A percentile compares a stretch with the other conserved stretches of the same genome.
phyloP scores from a whole-genome alignment of 1,140 invertebrate species.

The Saccostrea glomerata region DNA sequence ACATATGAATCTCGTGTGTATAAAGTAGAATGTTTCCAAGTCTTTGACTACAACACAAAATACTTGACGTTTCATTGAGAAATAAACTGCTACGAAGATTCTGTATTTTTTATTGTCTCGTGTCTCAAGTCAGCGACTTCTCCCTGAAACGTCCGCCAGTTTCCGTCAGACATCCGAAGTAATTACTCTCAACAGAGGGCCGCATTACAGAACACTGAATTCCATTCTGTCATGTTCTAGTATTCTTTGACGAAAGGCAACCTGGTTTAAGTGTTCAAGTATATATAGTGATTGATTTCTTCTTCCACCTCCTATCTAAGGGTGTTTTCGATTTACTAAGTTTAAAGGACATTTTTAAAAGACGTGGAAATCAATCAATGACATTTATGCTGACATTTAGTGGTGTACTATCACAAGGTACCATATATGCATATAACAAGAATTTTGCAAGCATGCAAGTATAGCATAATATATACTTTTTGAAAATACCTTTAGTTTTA shows the following conservation, averaged over 20 bases:
- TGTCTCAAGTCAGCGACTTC: conserved; percentile 6
- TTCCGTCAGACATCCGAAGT: conserved; percentile 12
- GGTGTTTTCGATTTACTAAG: not conserved
- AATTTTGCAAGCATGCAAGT: too few species aligned
- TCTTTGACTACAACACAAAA: not conserved
- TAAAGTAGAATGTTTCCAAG: not conserved
- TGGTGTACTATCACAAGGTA: too few species aligned
- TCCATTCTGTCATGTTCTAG: not conserved
- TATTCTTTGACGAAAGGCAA: not conserved
- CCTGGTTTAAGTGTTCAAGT: not conserved
- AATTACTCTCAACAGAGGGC: conserved; percentile 4
- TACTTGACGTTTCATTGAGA: conserved; percentile 15
- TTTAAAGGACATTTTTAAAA: too few species aligned
- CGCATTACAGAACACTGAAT: not conserved
- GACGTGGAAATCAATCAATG: too few species aligned
- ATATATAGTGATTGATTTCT: not conserved
- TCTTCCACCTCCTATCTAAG: not conserved
- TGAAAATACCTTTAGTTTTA: too few species aligned
- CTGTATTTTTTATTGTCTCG: not conserved
- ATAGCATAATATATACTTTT: too few species aligned
- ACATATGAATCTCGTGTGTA: not conserved
- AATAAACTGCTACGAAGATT: not conserved
- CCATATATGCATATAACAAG: too few species aligned
- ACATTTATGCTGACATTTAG: too few species aligned
- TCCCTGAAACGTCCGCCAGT: not conserved